phyloP scores from a whole-genome alignment of 2,888 invertebrate species.

The Seira sanloemensis region DNA sequence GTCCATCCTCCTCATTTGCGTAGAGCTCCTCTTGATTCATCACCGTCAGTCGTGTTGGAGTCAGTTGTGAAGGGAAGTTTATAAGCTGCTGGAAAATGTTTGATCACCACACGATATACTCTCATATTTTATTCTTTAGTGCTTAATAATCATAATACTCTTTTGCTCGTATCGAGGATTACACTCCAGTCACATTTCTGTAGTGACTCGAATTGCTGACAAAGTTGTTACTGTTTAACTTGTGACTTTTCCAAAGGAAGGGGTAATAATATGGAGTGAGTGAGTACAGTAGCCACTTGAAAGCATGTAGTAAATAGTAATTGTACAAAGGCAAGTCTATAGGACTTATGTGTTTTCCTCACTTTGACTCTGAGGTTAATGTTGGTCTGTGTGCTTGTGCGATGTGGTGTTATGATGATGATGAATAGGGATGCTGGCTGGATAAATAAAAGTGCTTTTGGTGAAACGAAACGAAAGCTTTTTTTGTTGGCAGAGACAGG shows the following conservation, averaged over 20 bases:
- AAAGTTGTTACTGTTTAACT: background rate
- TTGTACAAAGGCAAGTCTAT: background rate
- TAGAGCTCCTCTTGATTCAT: background rate
- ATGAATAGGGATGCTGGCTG: background rate
- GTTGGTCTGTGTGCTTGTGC: background rate
- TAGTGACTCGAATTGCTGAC: background rate
- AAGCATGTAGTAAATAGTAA: conserved; percentile 5
- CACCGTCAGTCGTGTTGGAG: background rate
- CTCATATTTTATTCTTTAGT: background rate
- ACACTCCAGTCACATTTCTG: background rate
- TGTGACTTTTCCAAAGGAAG: conserved; percentile 5
- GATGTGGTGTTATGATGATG: conserved; percentile 6
- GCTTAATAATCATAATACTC: conserved; percentile 3
- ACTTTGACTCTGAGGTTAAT: background rate
- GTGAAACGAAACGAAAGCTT: background rate
- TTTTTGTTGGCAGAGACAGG: too few species aligned
- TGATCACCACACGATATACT: background rate
- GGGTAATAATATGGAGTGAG: background rate
- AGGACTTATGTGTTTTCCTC: background rate
- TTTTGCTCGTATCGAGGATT: background rate
- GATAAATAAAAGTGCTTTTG: conserved; percentile 1
- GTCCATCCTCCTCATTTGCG: background rate
- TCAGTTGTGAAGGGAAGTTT: background rate
- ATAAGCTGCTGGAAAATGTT: background rate
- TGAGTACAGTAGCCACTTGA: background rate